Evolutionary conservation across 2,888 invertebrate species (phyloP).

Genomic region (Muscina levida): DNA sequence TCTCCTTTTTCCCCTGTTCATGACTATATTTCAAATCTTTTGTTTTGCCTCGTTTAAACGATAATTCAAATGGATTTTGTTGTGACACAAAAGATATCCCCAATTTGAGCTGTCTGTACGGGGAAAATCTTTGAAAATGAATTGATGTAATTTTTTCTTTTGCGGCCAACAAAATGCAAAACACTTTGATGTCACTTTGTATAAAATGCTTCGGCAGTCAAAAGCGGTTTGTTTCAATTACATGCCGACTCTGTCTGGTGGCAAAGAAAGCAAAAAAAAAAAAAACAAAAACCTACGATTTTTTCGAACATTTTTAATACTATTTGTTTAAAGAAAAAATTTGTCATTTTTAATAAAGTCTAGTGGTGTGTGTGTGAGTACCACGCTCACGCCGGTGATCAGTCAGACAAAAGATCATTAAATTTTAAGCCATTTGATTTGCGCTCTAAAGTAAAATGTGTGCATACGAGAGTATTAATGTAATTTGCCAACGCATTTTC

Average conservation of each 20-base stretch:
- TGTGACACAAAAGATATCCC: background rate
- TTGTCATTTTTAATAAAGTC: conserved; percentile 61
- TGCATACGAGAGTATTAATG: conserved; percentile 58
- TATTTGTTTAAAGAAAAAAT: conserved; percentile 29
- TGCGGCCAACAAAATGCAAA: too few relatives aligned
- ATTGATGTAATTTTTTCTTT: conserved; percentile 18
- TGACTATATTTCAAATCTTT: background rate
- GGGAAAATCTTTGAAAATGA: conserved; percentile 14
- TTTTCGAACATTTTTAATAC: too few relatives aligned
- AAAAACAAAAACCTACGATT: too few relatives aligned
- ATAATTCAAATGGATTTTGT: conserved; percentile 10
- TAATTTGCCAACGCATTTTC: conserved; percentile 64
- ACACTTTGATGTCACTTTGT: conserved; percentile 39
- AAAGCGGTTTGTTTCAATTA: too few relatives aligned
- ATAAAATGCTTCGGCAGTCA: too few relatives aligned
- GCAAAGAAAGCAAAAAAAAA: too few relatives aligned
- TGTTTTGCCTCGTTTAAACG: background rate
- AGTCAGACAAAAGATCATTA: conserved; percentile 48
- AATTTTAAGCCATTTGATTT: conserved; percentile 58
- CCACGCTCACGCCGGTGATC: background rate
- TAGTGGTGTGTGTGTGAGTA: conserved; percentile 28
- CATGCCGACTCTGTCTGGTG: too few relatives aligned
- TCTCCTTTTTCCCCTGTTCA: too few relatives aligned
- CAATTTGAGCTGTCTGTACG: background rate
- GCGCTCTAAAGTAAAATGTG: background rate